Evolutionary conservation across 2,797 vertebrate species (phyloP), one percentile per base, ranked within the genome.

Genomic region (Anabas testudineus): DNA sequence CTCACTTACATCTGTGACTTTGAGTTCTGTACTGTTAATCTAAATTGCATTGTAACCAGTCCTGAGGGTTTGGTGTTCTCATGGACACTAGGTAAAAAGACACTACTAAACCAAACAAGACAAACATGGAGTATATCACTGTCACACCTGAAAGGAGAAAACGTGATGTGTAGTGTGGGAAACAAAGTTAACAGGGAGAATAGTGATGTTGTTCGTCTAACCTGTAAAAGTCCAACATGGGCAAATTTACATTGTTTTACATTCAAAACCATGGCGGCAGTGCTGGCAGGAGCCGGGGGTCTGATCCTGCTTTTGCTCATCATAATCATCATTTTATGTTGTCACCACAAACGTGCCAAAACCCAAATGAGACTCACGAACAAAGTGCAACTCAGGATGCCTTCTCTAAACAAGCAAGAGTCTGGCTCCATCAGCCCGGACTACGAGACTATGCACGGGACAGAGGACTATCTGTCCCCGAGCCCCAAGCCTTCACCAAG

Each of bases 1-100:
- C 68, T 92, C 18, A 16, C 9, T 24, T 88, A 82, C 30, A 15
- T 2, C 8, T 93, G 91, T 42, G 87, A 90, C 48, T n/a, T 53
- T 15, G 77, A 71, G 46, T 57, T 61, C 1, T 42, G 15, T 3
- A 47, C 37, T 55, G 76, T 89, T 6, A 74, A 53, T 16, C 72
- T 93, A 1, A 73, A 51, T 0, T 93, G 92, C 67, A 0, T 48
- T 0, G 66, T 74, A 4, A 42, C 24, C 22, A 70, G 76, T 26
- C 62, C 68, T 42, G 68, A 84, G 30, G 76, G 49, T 69, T 36
- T 88, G 80, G 13, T 9, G 18, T 90, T 88, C 52, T 82, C 80
- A 0, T 93, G 92, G 92, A 81, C 28, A 0, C 59, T 78, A 0
- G 65, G 89, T 37, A 78, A 53, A 4, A 85, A 74, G 24, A 21